phyloP scores from a whole-genome alignment of 2,888 invertebrate genomes.

The Diarsia dahlii region DNA sequence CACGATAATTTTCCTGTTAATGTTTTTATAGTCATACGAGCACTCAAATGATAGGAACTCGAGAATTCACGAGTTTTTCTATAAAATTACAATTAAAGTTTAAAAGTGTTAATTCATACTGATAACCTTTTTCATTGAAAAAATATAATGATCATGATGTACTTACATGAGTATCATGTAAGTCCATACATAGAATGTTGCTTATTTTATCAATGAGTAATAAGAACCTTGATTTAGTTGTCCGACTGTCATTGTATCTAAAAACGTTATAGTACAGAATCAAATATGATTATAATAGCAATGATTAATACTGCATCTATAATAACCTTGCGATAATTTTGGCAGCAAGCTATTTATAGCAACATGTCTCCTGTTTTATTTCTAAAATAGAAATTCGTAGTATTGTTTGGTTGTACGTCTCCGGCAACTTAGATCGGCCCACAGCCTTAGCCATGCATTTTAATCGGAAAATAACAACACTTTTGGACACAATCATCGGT shows the following conservation, averaged over 20 bases:
- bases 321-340: slow-evolving; percentile 30
- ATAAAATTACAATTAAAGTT: not conserved
- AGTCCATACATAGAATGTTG: not conserved
- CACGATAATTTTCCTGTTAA: not conserved
- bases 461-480: not conserved
- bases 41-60: not conserved
- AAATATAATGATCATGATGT: not conserved
- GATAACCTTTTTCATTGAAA: not conserved
- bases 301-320: slow-evolving; percentile 42
- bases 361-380: slow-evolving; percentile 17
- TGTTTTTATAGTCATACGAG: not conserved
- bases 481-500: not conserved
- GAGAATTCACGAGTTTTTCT: not conserved
- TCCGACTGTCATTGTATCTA: slow-evolving; percentile 21
- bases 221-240: slow-evolving; percentile 13
- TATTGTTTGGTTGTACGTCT: slow-evolving; percentile 5
- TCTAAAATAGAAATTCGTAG: not conserved
- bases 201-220: slow-evolving; percentile 21
- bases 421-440: slow-evolving; percentile 1
- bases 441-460: not conserved
- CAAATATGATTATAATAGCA: slow-evolving; percentile 25
- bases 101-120: not conserved
- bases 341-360: slow-evolving; percentile 40
- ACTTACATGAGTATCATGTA: not conserved
- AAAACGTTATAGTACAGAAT: slow-evolving; percentile 20